Conservation (phyloP, 1,140 invertebrate genomes). For the Cyclargus thomasi region DNA sequence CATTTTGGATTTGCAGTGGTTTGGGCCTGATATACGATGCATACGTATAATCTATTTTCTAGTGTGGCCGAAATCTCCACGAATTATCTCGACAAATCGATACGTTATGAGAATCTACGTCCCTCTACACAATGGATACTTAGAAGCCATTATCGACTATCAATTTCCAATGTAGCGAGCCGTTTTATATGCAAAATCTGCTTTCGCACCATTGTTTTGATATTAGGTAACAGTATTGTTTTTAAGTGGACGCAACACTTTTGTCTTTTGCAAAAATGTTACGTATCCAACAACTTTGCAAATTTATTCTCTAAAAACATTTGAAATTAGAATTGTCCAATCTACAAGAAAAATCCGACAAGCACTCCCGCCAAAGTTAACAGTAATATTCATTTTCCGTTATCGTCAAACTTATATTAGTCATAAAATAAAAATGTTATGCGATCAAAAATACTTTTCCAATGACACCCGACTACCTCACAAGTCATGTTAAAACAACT, state of each 20-base stretch:
- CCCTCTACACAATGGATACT: not conserved
- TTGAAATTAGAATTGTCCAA: too few species aligned
- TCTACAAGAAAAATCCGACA: too few species aligned
- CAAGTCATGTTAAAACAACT: not conserved
- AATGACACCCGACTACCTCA: too few species aligned
- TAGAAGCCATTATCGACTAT: not conserved
- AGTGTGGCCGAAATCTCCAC: slow-evolving; percentile 29
- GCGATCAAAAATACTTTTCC: too few species aligned
- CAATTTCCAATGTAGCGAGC: not conserved
- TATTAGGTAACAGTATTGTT: not conserved
- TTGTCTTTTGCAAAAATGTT: not conserved
- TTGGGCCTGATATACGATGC: slow-evolving; percentile 36
- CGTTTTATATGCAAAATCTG: not conserved
- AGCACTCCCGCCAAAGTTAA: too few species aligned
- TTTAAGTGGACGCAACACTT: not conserved
- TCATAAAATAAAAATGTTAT: too few species aligned
- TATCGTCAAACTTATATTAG: too few species aligned
- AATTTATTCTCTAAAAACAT: too few species aligned
- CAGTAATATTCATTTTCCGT: too few species aligned
- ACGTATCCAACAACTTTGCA: too few species aligned
- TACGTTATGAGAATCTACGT: slow-evolving; percentile 7
- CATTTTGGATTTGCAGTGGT: slow-evolving; percentile 40
- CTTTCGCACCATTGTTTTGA: not conserved
- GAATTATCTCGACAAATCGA: slow-evolving; percentile 28
- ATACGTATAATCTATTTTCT: slow-evolving; percentile 43